Evolutionary conservation across 2,113 vertebrate species (phyloP).

Genomic region (Agapornis roseicollis): DNA sequence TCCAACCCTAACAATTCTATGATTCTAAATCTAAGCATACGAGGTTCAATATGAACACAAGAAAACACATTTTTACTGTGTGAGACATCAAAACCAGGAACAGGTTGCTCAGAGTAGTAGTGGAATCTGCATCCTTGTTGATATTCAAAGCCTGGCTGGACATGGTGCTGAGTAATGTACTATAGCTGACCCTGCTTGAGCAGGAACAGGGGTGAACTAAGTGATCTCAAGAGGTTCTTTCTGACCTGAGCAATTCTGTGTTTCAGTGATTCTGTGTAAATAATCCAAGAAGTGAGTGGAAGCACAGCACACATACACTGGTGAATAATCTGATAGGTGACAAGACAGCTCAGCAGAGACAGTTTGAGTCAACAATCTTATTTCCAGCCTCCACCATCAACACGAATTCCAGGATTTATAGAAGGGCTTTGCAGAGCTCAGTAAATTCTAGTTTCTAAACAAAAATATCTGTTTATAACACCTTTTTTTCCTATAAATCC

Average conservation of each 20-base stretch:
- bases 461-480: not conserved
- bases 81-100: not conserved
- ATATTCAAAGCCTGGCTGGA: not conserved
- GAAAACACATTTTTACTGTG: not conserved
- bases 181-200: not conserved
- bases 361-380: not conserved
- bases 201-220: not conserved
- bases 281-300: not conserved
- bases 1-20: too few species aligned
- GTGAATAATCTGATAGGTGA: not conserved
- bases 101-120: rapidly evolving
- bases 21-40: not conserved
- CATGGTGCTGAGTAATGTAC: not conserved
- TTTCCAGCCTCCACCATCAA: not conserved
- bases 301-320: not conserved
- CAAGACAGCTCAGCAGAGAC: not conserved
- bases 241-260: not conserved
- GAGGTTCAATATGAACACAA: not conserved
- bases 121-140: not conserved
- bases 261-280: not conserved
- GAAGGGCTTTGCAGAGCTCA: not conserved
- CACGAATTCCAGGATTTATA: not conserved
- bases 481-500: not conserved
- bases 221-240: not conserved
- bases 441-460: not conserved